Conservation (phyloP, 2,888 invertebrate genomes). For the Erannis defoliaria region DNA sequence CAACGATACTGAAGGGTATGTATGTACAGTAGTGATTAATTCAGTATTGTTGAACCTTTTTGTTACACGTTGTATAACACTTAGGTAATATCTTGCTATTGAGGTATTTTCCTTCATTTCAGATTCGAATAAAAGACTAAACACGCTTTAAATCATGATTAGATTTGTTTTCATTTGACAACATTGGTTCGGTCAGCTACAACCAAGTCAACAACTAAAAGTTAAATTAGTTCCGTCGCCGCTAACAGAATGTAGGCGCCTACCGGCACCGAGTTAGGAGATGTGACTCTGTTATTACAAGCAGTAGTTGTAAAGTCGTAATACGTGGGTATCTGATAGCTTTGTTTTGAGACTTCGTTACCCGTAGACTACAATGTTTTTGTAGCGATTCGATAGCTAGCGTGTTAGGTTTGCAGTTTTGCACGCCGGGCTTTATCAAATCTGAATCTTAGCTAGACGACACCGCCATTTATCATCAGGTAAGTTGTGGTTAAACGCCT, state of each 20-base stretch:
- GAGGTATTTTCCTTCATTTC: not conserved
- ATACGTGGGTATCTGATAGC: slow-evolving; percentile 34
- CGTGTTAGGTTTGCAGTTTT: too few relatives aligned
- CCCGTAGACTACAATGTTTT: slow-evolving; percentile 2
- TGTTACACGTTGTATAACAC: too few relatives aligned
- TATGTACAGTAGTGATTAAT: too few relatives aligned
- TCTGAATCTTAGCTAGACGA: too few relatives aligned
- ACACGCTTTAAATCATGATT: not conserved
- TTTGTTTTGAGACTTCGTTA: slow-evolving; percentile 26
- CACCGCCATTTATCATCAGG: not conserved
- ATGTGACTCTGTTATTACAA: slow-evolving; percentile 44
- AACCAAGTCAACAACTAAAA: slow-evolving; percentile 58
- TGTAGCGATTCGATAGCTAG: too few relatives aligned
- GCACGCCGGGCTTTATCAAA: too few relatives aligned
- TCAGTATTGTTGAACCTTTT: too few relatives aligned
- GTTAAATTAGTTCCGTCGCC: slow-evolving; percentile 68
- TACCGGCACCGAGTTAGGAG: slow-evolving; percentile 49
- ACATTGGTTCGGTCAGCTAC: slow-evolving; percentile 58
- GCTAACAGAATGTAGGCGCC: slow-evolving; percentile 62
- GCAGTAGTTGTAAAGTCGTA: slow-evolving; percentile 41
- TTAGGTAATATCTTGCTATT: too few relatives aligned
- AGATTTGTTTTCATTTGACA: slow-evolving; percentile 37
- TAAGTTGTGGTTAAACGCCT: not conserved
- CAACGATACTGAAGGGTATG: too few relatives aligned
- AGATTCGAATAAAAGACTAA: not conserved